Evolutionary conservation across 2,888 invertebrate genomes (phyloP), one percentile per base, ranked within the genome.

Genomic region (Cybosia mesomella): DNA sequence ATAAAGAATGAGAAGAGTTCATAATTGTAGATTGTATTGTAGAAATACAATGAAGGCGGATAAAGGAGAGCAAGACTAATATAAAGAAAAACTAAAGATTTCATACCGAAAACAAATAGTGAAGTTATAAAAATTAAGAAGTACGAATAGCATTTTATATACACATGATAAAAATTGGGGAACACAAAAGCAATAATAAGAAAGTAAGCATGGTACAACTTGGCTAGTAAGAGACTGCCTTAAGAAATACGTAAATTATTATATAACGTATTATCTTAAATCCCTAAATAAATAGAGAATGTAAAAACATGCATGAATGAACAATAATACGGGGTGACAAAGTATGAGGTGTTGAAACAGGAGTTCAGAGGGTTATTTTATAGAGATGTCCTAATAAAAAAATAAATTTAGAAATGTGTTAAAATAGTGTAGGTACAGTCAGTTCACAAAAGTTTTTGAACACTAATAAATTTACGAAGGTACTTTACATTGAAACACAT

Each of bases 111-210:
- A 49, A 8, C n/a, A 13, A 39, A 10, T 11, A 21, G 21, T 8
- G 0, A 61, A 49, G 18, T 55, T 4, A 55, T 15, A 24, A 15
- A 55, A 28, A 15, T 7, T 28, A 55, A 15, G 0, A 22, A 10
- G 15, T 22, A 15, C 13, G 0, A 28, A 18, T 11, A 0, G 5
- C 43, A 49, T n/a, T 28, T 55, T 55, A 61, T 7, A 62, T 32
- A 32, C 61, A 62, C 11, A 53, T 53, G 3, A 62, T 9, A 21
- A 53, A 32, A 13, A 21, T 53, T 13, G 61, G 61, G 24, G 61
- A 61, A 1, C 32, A 21, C 21, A 62, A 21, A 32, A 53, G 1
- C 8, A 62, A 32, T 8, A n/a, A 32, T 13, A 49, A 49, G 3
- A 8, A 7, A 21, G 28, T 53, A 28, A 62, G 49, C 61, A 49